Evolutionary conservation across 1,140 invertebrate species (phyloP).

Genomic region (Orussus abietinus): DNA sequence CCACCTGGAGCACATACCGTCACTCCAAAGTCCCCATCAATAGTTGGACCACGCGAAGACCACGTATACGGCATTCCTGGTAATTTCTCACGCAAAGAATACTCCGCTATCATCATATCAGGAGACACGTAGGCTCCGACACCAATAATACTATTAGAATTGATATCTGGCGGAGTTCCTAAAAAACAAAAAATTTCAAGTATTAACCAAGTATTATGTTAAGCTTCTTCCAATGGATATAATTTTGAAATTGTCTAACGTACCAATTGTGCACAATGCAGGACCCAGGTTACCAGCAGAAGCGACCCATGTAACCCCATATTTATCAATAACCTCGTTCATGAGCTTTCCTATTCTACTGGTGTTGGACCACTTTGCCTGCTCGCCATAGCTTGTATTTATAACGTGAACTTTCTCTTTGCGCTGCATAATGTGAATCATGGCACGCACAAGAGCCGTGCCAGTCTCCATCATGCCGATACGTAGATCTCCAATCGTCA

Average conservation of each 20-base stretch:
- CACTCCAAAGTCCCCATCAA: constrained; percentile 86
- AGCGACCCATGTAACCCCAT: constrained; percentile 86
- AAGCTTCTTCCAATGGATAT: constrained; percentile 3
- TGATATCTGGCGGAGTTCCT: constrained; percentile 85
- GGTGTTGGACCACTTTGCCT: constrained; percentile 83
- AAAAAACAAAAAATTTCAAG: constrained; percentile 2
- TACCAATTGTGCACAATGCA: constrained; percentile 81
- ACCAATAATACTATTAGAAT: constrained; percentile 76
- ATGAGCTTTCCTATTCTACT: constrained; percentile 83
- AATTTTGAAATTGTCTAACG: constrained; percentile 4
- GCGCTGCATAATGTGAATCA: constrained; percentile 78
- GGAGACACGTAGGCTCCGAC: constrained; percentile 96
- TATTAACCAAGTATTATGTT: neutral
- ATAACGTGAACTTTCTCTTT: constrained; percentile 75
- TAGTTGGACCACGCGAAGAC: constrained; percentile 86
- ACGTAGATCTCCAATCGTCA: constrained; percentile 87
- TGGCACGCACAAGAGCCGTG: constrained; percentile 83
- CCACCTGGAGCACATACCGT: constrained; percentile 92
- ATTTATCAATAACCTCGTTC: constrained; percentile 87
- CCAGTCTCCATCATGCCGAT: constrained; percentile 96
- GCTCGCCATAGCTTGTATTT: constrained; percentile 98
- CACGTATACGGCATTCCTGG: constrained; percentile 89
- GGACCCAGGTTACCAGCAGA: constrained; percentile 95
- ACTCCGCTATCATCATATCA: constrained; percentile 95
- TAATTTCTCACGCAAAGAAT: constrained; percentile 81